Evolutionary conservation across 2,113 vertebrate species (phyloP).

Genomic region (Corythornis cristatus): DNA sequence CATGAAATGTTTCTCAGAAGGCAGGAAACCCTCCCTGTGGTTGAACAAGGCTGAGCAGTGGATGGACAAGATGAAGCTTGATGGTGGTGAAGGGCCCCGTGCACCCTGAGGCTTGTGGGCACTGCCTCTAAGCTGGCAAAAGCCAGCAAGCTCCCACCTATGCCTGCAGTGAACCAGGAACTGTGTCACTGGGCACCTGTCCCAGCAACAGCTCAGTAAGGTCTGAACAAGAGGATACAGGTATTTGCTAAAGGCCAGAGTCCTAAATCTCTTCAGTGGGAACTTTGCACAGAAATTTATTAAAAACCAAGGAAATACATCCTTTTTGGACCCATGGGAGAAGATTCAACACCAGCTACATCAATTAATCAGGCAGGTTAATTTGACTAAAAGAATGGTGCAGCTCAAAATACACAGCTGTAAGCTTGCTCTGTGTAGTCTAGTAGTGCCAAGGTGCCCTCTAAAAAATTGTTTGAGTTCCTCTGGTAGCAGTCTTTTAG

Average conservation of each 20-base stretch:
- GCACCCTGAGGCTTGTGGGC: not conserved
- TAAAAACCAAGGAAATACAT: not conserved
- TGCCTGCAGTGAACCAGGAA: not conserved
- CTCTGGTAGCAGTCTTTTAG: not conserved
- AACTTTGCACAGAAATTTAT: not conserved
- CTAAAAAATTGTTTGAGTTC: not conserved
- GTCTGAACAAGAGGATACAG: not conserved
- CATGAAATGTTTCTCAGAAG: not conserved
- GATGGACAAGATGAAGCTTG: conserved; percentile 25
- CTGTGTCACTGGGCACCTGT: not conserved
- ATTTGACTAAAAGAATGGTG: not conserved
- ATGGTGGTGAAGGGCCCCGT: not conserved
- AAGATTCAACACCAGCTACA: not conserved
- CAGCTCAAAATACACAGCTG: not conserved
- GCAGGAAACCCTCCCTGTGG: not conserved
- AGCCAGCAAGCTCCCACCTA: not conserved
- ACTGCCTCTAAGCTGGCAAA: not conserved
- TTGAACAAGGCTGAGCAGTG: not conserved
- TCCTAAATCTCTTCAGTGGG: not conserved
- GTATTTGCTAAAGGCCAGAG: not conserved
- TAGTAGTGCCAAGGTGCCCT: not conserved
- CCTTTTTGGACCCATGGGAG: not conserved
- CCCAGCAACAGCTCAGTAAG: not conserved
- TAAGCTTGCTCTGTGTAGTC: not conserved
- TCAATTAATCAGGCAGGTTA: not conserved